phyloP scores from a whole-genome alignment of 2,113 vertebrate species.

The Embiotoca jacksoni region DNA sequence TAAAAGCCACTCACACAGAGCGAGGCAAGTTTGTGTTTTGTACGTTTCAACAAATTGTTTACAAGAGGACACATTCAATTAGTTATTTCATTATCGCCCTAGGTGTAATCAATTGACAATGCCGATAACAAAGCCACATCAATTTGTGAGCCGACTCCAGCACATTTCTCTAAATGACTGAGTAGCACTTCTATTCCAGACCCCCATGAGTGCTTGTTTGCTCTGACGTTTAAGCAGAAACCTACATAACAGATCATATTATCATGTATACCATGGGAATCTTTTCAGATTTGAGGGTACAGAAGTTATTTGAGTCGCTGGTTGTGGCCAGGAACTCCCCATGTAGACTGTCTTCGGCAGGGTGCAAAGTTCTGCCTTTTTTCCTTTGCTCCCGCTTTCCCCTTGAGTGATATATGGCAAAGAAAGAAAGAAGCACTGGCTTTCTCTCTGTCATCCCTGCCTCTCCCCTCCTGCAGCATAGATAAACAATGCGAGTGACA shows the following conservation, averaged over 20 bases:
- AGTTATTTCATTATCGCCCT: conserved; percentile 82
- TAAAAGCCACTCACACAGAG: conserved; percentile 65
- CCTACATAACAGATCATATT: not conserved
- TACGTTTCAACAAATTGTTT: conserved; percentile 80
- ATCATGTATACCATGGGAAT: not conserved
- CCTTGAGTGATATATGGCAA: conserved; percentile 63
- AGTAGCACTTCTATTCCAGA: conserved; percentile 59
- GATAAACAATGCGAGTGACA: conserved; percentile 96
- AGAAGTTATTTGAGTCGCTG: conserved; percentile 5
- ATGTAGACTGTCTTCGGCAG: conserved; percentile 19
- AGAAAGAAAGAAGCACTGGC: conserved; percentile 58
- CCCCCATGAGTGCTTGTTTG: conserved; percentile 10
- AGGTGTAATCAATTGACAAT: conserved; percentile 82
- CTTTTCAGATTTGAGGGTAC: not conserved
- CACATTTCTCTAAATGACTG: conserved; percentile 79
- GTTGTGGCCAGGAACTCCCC: conserved; percentile 16
- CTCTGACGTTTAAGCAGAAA: conserved; percentile 30
- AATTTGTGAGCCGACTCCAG: conserved; percentile 72
- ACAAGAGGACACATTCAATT: conserved; percentile 83
- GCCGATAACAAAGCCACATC: conserved; percentile 81
- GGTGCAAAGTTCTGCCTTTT: conserved; percentile 26
- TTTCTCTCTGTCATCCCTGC: conserved; percentile 54
- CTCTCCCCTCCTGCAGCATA: conserved; percentile 77
- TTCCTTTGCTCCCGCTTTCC: conserved; percentile 11
- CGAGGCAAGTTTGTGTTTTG: conserved; percentile 66